Evolutionary conservation across 2,113 vertebrate species (phyloP).

Genomic region (Triplophysa siluroides): DNA sequence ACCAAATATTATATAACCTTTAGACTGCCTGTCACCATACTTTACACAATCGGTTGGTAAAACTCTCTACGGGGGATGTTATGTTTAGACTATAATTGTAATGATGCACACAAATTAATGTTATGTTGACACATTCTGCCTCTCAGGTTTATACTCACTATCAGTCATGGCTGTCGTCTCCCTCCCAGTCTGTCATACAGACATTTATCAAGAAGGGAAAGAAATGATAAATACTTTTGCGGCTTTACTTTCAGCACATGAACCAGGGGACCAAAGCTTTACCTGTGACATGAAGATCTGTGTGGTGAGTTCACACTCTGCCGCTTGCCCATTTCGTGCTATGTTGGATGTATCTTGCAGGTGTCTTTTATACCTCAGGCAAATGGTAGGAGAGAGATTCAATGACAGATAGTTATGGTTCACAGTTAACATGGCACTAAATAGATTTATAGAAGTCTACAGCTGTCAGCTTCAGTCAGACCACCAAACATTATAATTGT

Average conservation of each 20-base stretch:
- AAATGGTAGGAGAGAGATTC: constrained; percentile 47
- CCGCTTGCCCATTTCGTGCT: constrained; percentile 41
- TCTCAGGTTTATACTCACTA: constrained; percentile 4
- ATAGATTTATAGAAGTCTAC: constrained; percentile 54
- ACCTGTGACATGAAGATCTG: constrained; percentile 47
- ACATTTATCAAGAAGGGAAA: constrained; percentile 4
- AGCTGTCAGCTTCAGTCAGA: constrained; percentile 50
- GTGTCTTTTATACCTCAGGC: constrained; percentile 42
- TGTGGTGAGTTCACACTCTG: constrained; percentile 54
- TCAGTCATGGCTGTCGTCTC: background rate
- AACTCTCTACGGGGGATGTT: background rate
- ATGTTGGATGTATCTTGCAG: constrained; percentile 38
- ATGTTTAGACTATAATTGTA: background rate
- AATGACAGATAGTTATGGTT: constrained; percentile 52
- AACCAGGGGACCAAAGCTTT: constrained; percentile 14
- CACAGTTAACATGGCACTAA: constrained; percentile 51
- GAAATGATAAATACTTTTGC: background rate
- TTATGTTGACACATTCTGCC: constrained; percentile 9
- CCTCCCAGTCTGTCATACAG: constrained; percentile 16
- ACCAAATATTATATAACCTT: too few species aligned
- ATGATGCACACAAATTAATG: background rate
- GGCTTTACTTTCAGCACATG: background rate
- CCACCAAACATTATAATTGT: constrained; percentile 45
- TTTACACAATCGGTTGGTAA: background rate
- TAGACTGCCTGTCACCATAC: background rate